Base-by-base conservation (phyloP, 2,113 vertebrate species). In the Hippocampus guttulatus region DNA sequence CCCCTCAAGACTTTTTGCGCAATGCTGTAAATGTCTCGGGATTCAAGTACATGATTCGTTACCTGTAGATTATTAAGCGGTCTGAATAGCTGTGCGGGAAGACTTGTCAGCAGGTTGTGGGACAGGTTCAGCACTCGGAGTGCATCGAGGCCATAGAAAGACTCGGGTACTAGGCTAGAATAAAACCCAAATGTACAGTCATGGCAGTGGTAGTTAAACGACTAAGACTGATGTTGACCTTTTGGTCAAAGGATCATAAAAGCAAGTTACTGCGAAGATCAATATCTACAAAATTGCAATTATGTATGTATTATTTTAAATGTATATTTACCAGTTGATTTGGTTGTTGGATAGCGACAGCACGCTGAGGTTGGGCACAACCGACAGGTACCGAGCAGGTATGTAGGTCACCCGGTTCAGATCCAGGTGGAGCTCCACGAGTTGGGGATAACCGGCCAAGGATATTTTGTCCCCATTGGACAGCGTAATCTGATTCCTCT, bases 121-220 rank as follows among this genome's bases (percentile, higher is more conserved):
- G 92, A 93, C 23, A 98, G 84, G 79, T 96, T 82, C 75, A 98
- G 67, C 54, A 88, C 64, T 67, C 68, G 87, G 54, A 96, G 75
- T 12, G 81, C 75, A 47, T 75, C 65, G 67, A 95, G 81, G 30
- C 91, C 88, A 74, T 52, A 70, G 84, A 96, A 94, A 49, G 93
- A 87, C 61, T 69, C 75, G 25, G 80, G 84, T 58, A 93, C 81
- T 80, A 96, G 81, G 70, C 62, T 80, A 64, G 43, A 38, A 15
- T 52, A 54, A 27, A 27, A 27, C 25, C 25, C 25, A 27, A 54
- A 54, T 54, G 52, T 23, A n/a, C 21, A n/a, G 52, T n/a, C n/a
- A n/a, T n/a, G 8, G 8, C 51, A n/a, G 43, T 45, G 30, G 30
- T 33, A 5, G 30, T 45, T 3, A 45, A 45, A 43, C 11, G 3